A percentile compares a stretch with the other conserved stretches of the same genome.
phyloP scores from a whole-genome alignment of 2,113 vertebrate species.

The Theropithecus gelada region DNA sequence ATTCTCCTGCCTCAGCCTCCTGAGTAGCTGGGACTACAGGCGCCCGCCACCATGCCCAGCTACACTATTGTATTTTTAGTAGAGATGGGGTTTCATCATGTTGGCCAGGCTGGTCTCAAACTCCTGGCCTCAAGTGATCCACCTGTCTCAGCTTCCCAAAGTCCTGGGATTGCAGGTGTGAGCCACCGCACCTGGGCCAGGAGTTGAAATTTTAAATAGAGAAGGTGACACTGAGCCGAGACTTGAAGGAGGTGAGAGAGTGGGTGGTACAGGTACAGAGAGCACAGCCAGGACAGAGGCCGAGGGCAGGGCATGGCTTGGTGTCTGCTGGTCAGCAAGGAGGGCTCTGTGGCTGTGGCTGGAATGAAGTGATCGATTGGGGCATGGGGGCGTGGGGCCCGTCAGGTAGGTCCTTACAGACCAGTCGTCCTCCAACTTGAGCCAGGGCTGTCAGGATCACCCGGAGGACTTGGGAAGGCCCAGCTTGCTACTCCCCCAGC shows the following conservation, averaged over 20 bases:
- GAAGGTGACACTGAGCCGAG: neutral
- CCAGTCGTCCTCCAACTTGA: too few relatives aligned
- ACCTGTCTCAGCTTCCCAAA: too few relatives aligned
- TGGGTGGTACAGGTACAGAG: neutral
- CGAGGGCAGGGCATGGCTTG: neutral
- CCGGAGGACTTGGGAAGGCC: neutral
- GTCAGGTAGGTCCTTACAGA: neutral
- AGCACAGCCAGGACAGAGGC: neutral
- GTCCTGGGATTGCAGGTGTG: too few relatives aligned
- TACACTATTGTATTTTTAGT: too few relatives aligned
- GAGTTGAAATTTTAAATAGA: neutral
- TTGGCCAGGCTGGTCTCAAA: too few relatives aligned
- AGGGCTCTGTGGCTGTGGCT: neutral
- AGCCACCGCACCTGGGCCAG: neutral
- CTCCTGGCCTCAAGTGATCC: too few relatives aligned
- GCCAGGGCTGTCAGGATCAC: accelerated
- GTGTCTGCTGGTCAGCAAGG: neutral
- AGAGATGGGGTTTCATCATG: too few relatives aligned
- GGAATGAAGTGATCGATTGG: neutral
- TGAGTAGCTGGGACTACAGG: too few relatives aligned
- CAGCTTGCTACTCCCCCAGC: too few relatives aligned
- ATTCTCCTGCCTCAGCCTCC: too few relatives aligned
- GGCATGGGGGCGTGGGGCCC: neutral
- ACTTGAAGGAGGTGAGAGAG: neutral
- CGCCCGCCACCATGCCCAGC: too few relatives aligned